phyloP scores from a whole-genome alignment of 2,113 vertebrate species.

The Dromas ardeola region DNA sequence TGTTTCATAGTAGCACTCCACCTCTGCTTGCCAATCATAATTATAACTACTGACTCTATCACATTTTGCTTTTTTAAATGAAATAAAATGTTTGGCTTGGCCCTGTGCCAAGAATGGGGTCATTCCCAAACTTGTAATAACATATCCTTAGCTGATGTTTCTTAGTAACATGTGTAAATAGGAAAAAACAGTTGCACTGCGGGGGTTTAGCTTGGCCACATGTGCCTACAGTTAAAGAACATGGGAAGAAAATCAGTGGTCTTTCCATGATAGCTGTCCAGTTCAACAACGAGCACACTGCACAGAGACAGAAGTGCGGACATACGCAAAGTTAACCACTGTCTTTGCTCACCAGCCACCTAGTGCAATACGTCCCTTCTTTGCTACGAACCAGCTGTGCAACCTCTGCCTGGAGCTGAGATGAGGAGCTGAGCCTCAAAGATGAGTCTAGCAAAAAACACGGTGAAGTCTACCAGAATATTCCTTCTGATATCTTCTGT shows the following conservation, averaged over 20 bases:
- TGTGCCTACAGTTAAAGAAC: slow-evolving; percentile 57
- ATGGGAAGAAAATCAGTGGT: slow-evolving; percentile 53
- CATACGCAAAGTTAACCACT: neutral
- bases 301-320: neutral
- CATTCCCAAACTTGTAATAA: slow-evolving; percentile 75
- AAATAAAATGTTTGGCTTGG: slow-evolving; percentile 73
- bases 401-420: neutral
- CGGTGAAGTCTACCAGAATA: neutral
- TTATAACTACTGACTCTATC: slow-evolving; percentile 66
- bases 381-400: neutral
- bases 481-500: neutral
- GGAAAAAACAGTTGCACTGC: slow-evolving; percentile 75
- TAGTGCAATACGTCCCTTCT: neutral
- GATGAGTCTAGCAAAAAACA: neutral
- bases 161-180: slow-evolving; percentile 78
- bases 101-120: slow-evolving; percentile 62
- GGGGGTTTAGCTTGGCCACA: slow-evolving; percentile 64
- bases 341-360: neutral
- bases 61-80: slow-evolving; percentile 66
- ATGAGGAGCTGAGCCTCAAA: neutral
- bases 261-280: slow-evolving; percentile 23
- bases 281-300: neutral
- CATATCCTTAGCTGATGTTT: slow-evolving; percentile 70
- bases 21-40: slow-evolving; percentile 67
- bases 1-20: slow-evolving; percentile 47